Base-by-base conservation (phyloP, 2,888 invertebrate genomes). In the Ophion slaviceki region DNA sequence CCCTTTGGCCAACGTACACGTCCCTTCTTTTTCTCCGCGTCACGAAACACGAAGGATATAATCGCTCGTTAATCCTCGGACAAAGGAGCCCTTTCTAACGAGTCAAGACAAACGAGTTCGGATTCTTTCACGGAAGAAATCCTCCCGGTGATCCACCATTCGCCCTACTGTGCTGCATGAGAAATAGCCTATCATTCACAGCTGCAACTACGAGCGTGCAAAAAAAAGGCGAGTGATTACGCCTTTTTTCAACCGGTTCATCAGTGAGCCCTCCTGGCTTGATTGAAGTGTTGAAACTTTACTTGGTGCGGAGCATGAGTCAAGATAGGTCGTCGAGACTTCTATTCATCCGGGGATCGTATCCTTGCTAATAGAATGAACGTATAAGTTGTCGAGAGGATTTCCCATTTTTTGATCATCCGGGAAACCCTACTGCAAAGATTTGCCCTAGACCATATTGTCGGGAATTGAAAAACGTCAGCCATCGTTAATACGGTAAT, bases 1-100 rank as follows among this genome's bases (percentile, higher is more conserved):
- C 8, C 74, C 11, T 67, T 11, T 47, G 28, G 45, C 20, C 20
- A 47, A 32, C 61, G 53, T 59, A 75, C 47, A 68, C 20, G n/a
- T 40, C 24, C 32, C 28, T 66, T 32, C 62, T 53, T 68, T 76
- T 71, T 77, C 57, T 80, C 76, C 45, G 28, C 71, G 68, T 77
- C 76, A 77, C 80, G 66, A 82, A 66, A 80, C 47, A 62, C 72
- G 79, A 74, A 77, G 78, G 84, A 87, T 86, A 81, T 84, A 83
- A 86, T 86, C 74, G 80, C 84, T 86, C 86, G 86, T 87, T 87
- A 86, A 86, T 86, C 86, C 82, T 57, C 57, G 77, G 64, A 84
- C 72, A 82, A 84, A 82, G 84, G 86, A 84, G 47, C 36, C 84
- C 66, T 82, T 84, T 59, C 75, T 77, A 71, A 62, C 53, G 80